Evolutionary conservation across 2,888 invertebrate genomes (phyloP).

Genomic region (Sipunculus nudus): DNA sequence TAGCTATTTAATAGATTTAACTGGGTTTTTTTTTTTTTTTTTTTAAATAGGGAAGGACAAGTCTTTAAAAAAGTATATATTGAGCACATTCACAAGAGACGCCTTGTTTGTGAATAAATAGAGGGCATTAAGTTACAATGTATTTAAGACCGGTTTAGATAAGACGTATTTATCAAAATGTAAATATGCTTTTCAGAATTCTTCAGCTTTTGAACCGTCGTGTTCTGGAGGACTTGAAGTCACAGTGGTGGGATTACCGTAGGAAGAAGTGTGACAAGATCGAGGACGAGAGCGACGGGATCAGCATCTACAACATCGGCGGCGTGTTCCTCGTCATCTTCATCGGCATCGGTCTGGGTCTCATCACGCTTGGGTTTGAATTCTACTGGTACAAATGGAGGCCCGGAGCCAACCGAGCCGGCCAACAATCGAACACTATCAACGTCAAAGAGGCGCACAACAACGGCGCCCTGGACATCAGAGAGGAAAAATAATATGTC

Average conservation of each 20-base stretch:
- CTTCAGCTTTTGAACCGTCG: constrained; percentile 91
- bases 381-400: constrained; percentile 71
- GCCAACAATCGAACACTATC: neutral
- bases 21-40: too few species aligned
- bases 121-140: too few species aligned
- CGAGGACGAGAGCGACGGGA: constrained; percentile 94
- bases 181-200: constrained; percentile 75
- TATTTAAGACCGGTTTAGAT: too few species aligned
- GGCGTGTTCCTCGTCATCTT: constrained; percentile 98
- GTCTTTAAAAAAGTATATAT: too few species aligned
- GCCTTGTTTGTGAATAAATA: too few species aligned
- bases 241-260: constrained; percentile 91
- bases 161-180: too few species aligned
- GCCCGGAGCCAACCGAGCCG: neutral
- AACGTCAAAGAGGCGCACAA: neutral
- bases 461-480: too few species aligned
- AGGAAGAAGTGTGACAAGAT: constrained; percentile 78
- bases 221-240: constrained; percentile 90
- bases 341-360: constrained; percentile 91
- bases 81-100: too few species aligned
- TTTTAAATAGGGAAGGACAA: too few species aligned
- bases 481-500: too few species aligned
- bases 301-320: constrained; percentile 95
- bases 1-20: too few species aligned
- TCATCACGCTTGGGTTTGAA: constrained; percentile 89